Percentiles rank a stretch among this genome's conserved stretches.
Conservation (phyloP, 2,888 invertebrate genomes). For the Crocallis elinguaria region DNA sequence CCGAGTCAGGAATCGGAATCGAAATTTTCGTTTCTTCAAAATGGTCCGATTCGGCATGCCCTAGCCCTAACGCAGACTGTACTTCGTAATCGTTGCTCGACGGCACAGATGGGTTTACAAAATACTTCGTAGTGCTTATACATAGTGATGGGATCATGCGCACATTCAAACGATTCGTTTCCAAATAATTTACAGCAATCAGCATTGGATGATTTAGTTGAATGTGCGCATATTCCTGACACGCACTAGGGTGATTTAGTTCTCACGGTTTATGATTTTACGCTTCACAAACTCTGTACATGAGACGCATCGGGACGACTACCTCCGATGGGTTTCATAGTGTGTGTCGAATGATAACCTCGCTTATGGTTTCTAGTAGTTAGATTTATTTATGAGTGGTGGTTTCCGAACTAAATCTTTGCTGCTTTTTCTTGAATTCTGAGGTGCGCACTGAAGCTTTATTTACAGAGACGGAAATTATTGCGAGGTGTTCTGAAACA, state of each 20-base stretch:
- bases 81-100: not conserved
- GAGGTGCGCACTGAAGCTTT: slow-evolving; percentile 54
- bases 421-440: slow-evolving; percentile 71
- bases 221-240: slow-evolving; percentile 41
- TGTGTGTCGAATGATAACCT: slow-evolving; percentile 72
- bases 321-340: slow-evolving; percentile 56
- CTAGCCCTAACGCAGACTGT: not conserved
- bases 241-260: slow-evolving; percentile 38
- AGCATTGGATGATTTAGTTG: slow-evolving; percentile 28
- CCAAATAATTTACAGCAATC: slow-evolving; percentile 10
- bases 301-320: slow-evolving; percentile 58
- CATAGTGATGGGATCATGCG: slow-evolving; percentile 40
- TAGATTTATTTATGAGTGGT: slow-evolving; percentile 78
- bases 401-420: slow-evolving; percentile 74
- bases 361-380: slow-evolving; percentile 80
- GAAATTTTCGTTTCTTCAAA: too few species aligned
- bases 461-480: slow-evolving; percentile 24
- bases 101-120: slow-evolving; percentile 38
- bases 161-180: slow-evolving; percentile 27
- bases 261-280: slow-evolving; percentile 50
- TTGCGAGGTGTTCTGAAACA: slow-evolving; percentile 31
- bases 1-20: too few species aligned
- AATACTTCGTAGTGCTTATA: slow-evolving; percentile 41
- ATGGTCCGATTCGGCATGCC: too few species aligned
- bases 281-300: slow-evolving; percentile 65